phyloP scores from a whole-genome alignment of 2,888 invertebrate species.

The Patella pellucida region DNA sequence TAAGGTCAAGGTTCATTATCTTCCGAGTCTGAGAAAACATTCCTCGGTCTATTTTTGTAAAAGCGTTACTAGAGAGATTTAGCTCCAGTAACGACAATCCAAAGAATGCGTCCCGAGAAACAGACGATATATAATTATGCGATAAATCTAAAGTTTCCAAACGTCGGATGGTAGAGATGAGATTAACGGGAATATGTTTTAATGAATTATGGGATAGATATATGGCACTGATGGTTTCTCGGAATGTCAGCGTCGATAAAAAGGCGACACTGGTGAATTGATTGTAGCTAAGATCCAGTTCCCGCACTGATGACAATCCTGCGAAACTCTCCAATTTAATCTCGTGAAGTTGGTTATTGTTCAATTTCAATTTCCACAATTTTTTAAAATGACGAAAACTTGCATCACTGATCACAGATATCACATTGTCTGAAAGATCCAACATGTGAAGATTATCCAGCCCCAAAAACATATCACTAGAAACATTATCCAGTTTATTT shows the following conservation, averaged over 20 bases:
- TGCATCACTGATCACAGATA: constrained; percentile 25
- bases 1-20: constrained; percentile 45
- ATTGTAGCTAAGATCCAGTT: constrained; percentile 40
- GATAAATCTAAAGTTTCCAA: constrained; percentile 43
- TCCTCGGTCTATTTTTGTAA: constrained; percentile 40
- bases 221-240: constrained; percentile 34
- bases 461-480: constrained; percentile 36
- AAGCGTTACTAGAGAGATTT: constrained; percentile 42
- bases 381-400: constrained; percentile 1
- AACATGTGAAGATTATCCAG: constrained; percentile 35
- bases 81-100: constrained; percentile 45
- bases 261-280: constrained; percentile 31
- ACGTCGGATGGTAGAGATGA: constrained; percentile 43
- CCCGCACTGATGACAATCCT: constrained; percentile 22
- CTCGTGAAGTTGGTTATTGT: constrained; percentile 10
- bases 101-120: constrained; percentile 44
- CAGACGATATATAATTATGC: constrained; percentile 41
- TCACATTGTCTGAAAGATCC: constrained; percentile 37
- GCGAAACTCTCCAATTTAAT: background rate
- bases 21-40: constrained; percentile 43
- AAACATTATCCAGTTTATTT: constrained; percentile 39
- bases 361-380: constrained; percentile 7
- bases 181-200: constrained; percentile 34
- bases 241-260: constrained; percentile 31
- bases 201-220: constrained; percentile 42